Evolutionary conservation across 2,888 invertebrate genomes (phyloP).

Genomic region (Helleia helle): DNA sequence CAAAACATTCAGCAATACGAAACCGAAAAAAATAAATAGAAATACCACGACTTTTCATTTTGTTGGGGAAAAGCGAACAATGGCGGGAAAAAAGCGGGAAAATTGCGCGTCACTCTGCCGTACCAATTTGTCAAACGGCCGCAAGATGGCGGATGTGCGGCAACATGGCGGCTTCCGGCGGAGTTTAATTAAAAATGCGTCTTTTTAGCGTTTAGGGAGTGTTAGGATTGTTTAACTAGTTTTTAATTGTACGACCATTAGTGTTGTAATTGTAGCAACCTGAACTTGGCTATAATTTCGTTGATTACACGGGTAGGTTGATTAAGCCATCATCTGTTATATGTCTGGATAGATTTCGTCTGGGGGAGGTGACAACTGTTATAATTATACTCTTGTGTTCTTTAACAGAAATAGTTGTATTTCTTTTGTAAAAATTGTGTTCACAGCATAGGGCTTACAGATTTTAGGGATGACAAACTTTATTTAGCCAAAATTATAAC

Average conservation of each 20-base stretch:
- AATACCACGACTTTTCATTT: slow-evolving; percentile 69
- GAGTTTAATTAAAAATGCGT: slow-evolving; percentile 69
- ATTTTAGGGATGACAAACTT: too few relatives aligned
- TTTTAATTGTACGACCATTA: slow-evolving; percentile 29
- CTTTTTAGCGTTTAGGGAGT: slow-evolving; percentile 50
- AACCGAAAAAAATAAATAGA: slow-evolving; percentile 43
- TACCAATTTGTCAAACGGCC: slow-evolving; percentile 73
- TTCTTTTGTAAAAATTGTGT: too few relatives aligned
- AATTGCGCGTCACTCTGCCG: slow-evolving; percentile 73
- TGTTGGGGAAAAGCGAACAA: slow-evolving; percentile 70
- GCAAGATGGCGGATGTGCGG: slow-evolving; percentile 62
- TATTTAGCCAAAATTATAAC: too few relatives aligned
- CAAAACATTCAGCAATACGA: slow-evolving; percentile 36
- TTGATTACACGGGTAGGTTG: neutral
- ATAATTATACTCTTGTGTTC: neutral
- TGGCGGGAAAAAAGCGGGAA: slow-evolving; percentile 63
- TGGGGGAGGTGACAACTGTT: slow-evolving; percentile 2
- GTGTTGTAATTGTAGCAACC: slow-evolving; percentile 11
- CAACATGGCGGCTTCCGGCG: slow-evolving; percentile 60
- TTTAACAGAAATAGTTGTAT: too few relatives aligned
- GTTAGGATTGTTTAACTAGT: slow-evolving; percentile 31
- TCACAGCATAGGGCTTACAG: too few relatives aligned
- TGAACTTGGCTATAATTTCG: neutral
- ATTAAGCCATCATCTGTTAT: too few relatives aligned
- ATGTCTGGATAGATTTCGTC: too few relatives aligned